Percentiles rank a stretch among this genome's conserved stretches.
Conservation (phyloP, 2,113 vertebrate species). For the Strix aluco region DNA sequence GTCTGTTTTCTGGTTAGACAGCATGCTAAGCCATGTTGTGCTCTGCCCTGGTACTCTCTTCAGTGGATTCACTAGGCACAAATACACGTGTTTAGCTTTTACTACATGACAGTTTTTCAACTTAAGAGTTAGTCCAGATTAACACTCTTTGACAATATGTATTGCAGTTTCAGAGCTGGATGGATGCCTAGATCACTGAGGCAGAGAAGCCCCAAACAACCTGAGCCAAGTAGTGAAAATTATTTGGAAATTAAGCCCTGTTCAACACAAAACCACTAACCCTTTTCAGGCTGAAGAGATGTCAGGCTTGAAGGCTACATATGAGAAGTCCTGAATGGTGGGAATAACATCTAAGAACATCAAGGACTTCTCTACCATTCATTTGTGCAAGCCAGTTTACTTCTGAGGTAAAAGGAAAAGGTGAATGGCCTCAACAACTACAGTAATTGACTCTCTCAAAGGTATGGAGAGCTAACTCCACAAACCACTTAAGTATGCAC, state of each 20-base stretch:
- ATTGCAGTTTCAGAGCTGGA: neutral
- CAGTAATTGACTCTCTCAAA: neutral
- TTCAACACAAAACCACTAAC: neutral
- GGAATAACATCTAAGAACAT: neutral
- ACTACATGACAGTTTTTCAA: neutral
- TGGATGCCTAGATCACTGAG: neutral
- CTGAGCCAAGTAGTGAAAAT: neutral
- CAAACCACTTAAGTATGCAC: neutral
- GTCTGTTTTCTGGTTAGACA: neutral
- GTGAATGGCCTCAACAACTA: neutral
- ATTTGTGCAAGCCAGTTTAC: neutral
- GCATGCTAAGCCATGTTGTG: neutral
- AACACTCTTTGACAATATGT: neutral
- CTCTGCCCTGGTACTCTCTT: neutral
- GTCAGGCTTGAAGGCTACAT: neutral
- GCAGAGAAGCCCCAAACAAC: neutral
- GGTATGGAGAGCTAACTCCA: neutral
- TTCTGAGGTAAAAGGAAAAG: neutral
- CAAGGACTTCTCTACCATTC: neutral
- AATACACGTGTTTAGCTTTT: neutral
- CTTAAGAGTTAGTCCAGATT: neutral
- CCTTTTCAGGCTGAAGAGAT: neutral
- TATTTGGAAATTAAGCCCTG: neutral
- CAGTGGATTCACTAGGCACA: neutral
- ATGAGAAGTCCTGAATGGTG: neutral